A percentile compares a stretch with the other conserved stretches of the same genome.
These are phyloP conservation scores for Pelodiscus sinensis DNA, from an alignment of 2,113 vertebrate genomes.

Conservation along the genomic window DNA sequence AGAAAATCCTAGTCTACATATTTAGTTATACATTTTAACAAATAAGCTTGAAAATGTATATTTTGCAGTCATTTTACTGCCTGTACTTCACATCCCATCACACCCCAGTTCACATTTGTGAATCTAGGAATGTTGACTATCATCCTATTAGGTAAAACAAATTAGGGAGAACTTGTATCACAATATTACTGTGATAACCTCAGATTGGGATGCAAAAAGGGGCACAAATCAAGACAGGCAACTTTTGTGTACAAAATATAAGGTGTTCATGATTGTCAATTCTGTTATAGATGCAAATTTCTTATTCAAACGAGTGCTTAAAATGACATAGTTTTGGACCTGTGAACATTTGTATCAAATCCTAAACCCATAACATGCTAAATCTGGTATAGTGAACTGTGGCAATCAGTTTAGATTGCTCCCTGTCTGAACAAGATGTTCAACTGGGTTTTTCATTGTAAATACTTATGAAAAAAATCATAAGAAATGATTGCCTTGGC, in stretches of 20 bases:
- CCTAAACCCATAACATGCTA: neutral
- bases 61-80: neutral
- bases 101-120: neutral
- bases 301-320: neutral
- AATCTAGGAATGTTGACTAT: neutral
- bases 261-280: neutral
- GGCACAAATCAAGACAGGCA: neutral
- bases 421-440: neutral
- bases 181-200: neutral
- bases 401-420: neutral
- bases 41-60: neutral
- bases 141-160: neutral
- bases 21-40: neutral
- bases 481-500: neutral
- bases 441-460: neutral
- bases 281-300: neutral
- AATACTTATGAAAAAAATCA: accelerated
- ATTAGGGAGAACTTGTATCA: neutral
- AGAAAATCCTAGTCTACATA: neutral
- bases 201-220: neutral
- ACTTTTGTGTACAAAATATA: neutral
- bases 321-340: neutral
- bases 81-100: neutral
- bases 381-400: neutral
- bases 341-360: neutral